Evolutionary conservation across 2,888 invertebrate genomes (phyloP), one percentile per base, ranked within the genome.

Genomic region (Chromoteleia sp.): DNA sequence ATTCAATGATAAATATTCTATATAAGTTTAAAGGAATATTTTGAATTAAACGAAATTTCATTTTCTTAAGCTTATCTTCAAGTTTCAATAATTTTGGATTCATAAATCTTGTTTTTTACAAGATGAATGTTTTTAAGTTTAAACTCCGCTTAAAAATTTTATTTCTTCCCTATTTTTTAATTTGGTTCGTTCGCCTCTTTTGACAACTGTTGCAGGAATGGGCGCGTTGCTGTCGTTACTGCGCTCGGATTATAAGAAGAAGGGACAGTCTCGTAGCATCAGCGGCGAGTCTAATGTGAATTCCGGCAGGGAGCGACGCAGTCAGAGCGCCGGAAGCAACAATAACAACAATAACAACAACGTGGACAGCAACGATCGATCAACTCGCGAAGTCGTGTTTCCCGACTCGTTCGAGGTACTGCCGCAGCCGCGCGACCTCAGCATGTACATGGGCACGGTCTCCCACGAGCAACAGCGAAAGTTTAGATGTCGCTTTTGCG

Each of bases 401-500:
- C 91, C 91, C n/a, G 92, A 91, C 52, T 91, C 92, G 30, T 91
- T 91, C 83, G 91, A 91, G 82, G 91, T 91, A 5, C 90, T 86
- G 88, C 93, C 90, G 8, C 91, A 91, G 73, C 90, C 90, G 0
- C 86, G 89, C 5, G 92, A 92, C 67, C 84, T 90, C 19, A 92
- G 91, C 83, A 87, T 92, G 45, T 92, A 92, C 85, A 93, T 93
- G 87, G 92, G 92, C 21, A 15, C 67, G 14, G 93, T 93, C 45
- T 91, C 93, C 52, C 88, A 93, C 89, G 94, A 94, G 87, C 93
- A 93, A 29, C 92, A 92, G 85, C 92, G 94, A 2, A 95, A 95
- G 88, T 96, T 96, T 92, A 94, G 96, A 56, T 97, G 97, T 89
- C 94, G 96, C 59, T 96, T 96, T 90, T 97, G 97, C 92, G 96